A percentile compares a stretch with the other conserved stretches of the same genome.
These are phyloP conservation scores for Drepana falcataria DNA, from an alignment of 2,888 invertebrate species.

Conservation along the genomic window DNA sequence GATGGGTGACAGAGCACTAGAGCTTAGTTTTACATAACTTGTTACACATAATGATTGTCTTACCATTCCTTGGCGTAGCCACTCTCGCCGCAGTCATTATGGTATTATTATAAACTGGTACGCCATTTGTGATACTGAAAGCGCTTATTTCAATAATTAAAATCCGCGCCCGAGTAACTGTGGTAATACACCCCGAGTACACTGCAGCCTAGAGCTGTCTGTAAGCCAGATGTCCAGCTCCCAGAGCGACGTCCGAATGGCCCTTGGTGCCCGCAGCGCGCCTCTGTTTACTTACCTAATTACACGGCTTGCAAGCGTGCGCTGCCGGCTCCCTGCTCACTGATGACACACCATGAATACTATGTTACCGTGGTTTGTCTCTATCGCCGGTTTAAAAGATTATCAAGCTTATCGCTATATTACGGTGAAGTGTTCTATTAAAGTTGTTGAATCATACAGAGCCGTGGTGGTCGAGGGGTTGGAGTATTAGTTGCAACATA, in stretches of 20 bases:
- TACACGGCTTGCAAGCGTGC: conserved; percentile 22
- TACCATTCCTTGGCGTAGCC: too few relatives aligned
- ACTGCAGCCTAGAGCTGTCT: not conserved
- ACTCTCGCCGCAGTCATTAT: too few relatives aligned
- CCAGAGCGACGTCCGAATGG: not conserved
- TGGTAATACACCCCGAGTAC: not conserved
- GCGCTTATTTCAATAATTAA: not conserved
- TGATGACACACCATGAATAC: not conserved
- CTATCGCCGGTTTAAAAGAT: not conserved
- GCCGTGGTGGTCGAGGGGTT: too few relatives aligned
- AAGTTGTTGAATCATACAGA: not conserved
- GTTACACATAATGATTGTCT: too few relatives aligned
- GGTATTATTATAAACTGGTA: too few relatives aligned
- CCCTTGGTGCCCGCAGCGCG: conserved; percentile 8
- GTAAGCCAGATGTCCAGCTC: not conserved
- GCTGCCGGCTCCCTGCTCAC: conserved; percentile 9
- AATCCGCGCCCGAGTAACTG: not conserved
- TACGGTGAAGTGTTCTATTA: not conserved
- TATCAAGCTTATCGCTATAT: not conserved
- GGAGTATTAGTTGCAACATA: too few relatives aligned
- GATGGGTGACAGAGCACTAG: too few relatives aligned
- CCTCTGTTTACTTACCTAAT: conserved; percentile 35
- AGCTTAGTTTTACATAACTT: too few relatives aligned
- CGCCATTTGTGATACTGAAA: too few relatives aligned
- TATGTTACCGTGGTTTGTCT: not conserved